phyloP scores from a whole-genome alignment of 2,113 vertebrate species.

The Ancistrus triradiatus region DNA sequence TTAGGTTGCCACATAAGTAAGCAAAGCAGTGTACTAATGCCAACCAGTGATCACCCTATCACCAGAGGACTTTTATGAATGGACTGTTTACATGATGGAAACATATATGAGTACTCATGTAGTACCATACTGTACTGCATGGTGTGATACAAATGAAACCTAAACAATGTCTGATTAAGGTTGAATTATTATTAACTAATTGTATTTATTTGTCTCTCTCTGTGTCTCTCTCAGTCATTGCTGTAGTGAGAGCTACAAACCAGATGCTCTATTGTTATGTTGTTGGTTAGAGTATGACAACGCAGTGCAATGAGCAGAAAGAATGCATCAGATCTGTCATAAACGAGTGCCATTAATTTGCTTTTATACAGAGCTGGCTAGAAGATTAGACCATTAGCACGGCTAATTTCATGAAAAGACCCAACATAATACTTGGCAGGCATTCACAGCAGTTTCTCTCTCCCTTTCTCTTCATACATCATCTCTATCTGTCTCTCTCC shows the following conservation, averaged over 20 bases:
- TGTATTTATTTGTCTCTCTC: no score
- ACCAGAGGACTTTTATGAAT: no score
- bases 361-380: constrained; percentile 60
- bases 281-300: constrained; percentile 53
- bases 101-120: no score
- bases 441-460: constrained; percentile 15
- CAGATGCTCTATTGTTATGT: constrained; percentile 24
- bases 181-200: no score
- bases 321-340: constrained; percentile 59
- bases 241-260: constrained; percentile 21
- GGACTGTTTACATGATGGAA: no score
- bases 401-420: constrained; percentile 51
- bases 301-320: constrained; percentile 54
- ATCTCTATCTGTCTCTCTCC: constrained; percentile 20
- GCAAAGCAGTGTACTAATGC: no score
- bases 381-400: constrained; percentile 61
- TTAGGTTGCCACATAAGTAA: no score
- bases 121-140: no score
- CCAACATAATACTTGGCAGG: constrained; percentile 29
- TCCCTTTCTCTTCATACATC: constrained; percentile 10
- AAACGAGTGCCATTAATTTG: constrained; percentile 67
- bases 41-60: no score
- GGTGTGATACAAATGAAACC: no score
- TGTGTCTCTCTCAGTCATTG: no score
- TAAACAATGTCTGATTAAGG: no score